Percentiles rank a stretch among this genome's conserved stretches.
phyloP scores from a whole-genome alignment of 2,797 vertebrate species.

The Choloepus didactylus region DNA sequence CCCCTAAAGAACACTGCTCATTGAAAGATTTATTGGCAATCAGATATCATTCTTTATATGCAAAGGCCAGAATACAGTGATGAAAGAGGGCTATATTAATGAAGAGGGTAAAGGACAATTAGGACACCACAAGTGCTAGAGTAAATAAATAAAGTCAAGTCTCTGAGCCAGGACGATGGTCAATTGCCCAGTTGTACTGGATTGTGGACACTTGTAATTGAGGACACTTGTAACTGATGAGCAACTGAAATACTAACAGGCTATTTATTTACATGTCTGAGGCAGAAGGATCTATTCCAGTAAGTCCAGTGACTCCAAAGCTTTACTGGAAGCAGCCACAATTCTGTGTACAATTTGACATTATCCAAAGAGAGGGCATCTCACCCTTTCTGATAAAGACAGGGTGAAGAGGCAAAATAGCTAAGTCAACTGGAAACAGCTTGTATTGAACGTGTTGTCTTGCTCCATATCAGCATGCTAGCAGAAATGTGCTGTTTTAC shows the following conservation, averaged over 20 bases:
- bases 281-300: constrained; percentile 22
- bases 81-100: constrained; percentile 26
- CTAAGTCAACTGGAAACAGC: background rate
- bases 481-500: background rate
- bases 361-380: background rate
- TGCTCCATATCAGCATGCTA: background rate
- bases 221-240: constrained; percentile 22
- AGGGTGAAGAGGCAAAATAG: background rate
- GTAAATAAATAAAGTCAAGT: background rate
- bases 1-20: background rate
- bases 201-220: no score
- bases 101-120: background rate
- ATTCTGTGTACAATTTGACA: background rate
- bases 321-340: constrained; percentile 54
- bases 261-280: constrained; percentile 59
- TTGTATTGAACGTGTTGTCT: background rate
- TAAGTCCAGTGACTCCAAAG: constrained; percentile 61
- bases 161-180: background rate
- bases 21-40: constrained; percentile 61
- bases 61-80: constrained; percentile 53
- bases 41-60: constrained; percentile 52
- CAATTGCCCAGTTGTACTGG: background rate
- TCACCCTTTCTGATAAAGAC: background rate
- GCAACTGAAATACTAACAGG: constrained; percentile 35
- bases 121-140: background rate